Evolutionary conservation across 2,888 invertebrate species (phyloP), one percentile per base, ranked within the genome.

Genomic region (Ischnura elegans): DNA sequence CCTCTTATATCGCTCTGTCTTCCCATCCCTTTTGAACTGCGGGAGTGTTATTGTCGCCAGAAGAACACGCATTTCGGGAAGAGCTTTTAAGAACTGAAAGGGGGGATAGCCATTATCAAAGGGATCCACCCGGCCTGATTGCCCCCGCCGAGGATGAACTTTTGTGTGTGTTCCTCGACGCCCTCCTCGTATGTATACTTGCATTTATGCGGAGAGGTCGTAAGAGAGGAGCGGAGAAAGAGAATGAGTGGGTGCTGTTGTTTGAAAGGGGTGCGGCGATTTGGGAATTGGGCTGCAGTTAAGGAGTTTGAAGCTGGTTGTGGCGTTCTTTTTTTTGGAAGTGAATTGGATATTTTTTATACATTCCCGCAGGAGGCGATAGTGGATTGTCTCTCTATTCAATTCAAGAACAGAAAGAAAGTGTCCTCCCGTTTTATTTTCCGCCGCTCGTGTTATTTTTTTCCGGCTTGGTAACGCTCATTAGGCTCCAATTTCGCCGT

Each of bases 321-420:
- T 13, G 46, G 13, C 45, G 10, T 86, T 86, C 21, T 86, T 86
- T 86, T 86, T 86, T 86, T 86, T 86, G 46, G 86, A 86, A 46
- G 86, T 46, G 86, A 86, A 86, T 86, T n/a, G 86, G 86, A n/a
- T 86, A 45, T 86, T 47, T 86, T 86, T 86, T 86, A 86, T 42
- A n/a, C n/a, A 86, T 86, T 86, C 86, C 86, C 45, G 86, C 86
- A 46, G 43, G 86, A 86, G 86, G 46, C 86, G 86, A 86, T 86
- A 86, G 86, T 86, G 86, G 86, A 86, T 86, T 86, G 45, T 86
- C 86, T 86, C 86, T 46, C 86, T 86, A 86, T 86, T 86, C 86
- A 86, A 86, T 86, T 86, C 86, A 43, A 86, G 43, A 86, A 45
- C 45, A 45, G 86, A n/a, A 36, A 76, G 76, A 36, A 46, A 10